A percentile compares a stretch with the other conserved stretches of the same genome.
Evolutionary conservation across 1,140 invertebrate species (phyloP).

Genomic region (Eueides isabella): DNA sequence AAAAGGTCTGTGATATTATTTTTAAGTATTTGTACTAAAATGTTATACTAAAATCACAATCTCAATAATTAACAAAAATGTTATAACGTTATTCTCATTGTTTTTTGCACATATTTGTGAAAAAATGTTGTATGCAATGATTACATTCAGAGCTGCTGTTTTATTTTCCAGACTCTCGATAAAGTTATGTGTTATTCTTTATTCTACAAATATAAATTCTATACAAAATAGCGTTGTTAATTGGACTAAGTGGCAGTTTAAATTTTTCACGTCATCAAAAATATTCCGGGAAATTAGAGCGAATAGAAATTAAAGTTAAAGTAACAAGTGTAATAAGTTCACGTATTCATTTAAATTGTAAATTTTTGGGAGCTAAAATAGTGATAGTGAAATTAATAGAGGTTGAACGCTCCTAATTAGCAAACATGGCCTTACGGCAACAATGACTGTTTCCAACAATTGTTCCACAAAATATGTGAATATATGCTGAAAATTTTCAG

Average conservation of each 20-base stretch:
- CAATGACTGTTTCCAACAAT: constrained; percentile 28
- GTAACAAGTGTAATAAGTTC: not conserved
- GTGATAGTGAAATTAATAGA: constrained; percentile 6
- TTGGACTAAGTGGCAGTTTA: not conserved
- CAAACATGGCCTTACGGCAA: constrained; percentile 27
- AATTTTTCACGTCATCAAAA: not conserved
- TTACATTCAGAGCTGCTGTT: too few relatives aligned
- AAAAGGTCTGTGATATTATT: not conserved
- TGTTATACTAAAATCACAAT: too few relatives aligned
- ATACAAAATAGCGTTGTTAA: too few relatives aligned
- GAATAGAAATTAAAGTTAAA: not conserved
- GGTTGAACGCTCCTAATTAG: constrained; percentile 33
- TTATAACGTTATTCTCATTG: too few relatives aligned
- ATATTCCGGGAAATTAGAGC: not conserved
- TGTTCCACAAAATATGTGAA: constrained; percentile 24
- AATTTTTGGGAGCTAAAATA: constrained; percentile 16
- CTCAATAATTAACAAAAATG: too few relatives aligned
- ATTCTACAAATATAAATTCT: too few relatives aligned
- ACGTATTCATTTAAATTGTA: not conserved
- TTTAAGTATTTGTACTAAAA: not conserved
- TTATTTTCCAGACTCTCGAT: too few relatives aligned
- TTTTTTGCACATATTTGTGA: too few relatives aligned
- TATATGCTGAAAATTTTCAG: constrained; percentile 22
- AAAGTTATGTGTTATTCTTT: too few relatives aligned
- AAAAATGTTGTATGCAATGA: too few relatives aligned